These are phyloP conservation scores for Pedionomus torquatus DNA, from an alignment of 2,113 vertebrate species.

Conservation along the genomic window DNA sequence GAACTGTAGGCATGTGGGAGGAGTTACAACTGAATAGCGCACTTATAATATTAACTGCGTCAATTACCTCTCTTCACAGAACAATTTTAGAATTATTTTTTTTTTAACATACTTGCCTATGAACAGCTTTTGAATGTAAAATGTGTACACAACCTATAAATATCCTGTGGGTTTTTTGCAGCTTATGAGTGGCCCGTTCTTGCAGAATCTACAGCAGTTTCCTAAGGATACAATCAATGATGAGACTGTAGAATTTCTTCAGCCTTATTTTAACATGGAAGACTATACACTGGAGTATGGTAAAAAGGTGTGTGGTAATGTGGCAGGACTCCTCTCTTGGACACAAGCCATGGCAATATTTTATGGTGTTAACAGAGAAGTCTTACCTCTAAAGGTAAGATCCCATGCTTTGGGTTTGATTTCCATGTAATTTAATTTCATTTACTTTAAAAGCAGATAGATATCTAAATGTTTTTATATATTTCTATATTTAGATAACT, in stretches of 20 bases:
- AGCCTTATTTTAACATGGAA: conserved; percentile 82
- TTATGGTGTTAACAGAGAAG: conserved; percentile 79
- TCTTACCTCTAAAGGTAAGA: conserved; percentile 82
- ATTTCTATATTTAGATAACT: no score
- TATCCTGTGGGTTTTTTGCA: conserved; percentile 46
- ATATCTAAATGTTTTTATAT: no score
- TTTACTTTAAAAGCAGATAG: background rate
- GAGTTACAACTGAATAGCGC: background rate
- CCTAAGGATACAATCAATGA: conserved; percentile 81
- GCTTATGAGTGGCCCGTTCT: conserved; percentile 84
- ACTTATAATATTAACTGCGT: background rate
- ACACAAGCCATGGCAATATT: conserved; percentile 80
- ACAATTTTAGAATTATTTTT: background rate
- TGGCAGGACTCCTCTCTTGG: conserved; percentile 82
- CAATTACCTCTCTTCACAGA: background rate
- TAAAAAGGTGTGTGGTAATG: conserved; percentile 82
- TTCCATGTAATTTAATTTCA: background rate
- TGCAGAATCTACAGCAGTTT: conserved; percentile 79
- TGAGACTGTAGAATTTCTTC: conserved; percentile 79
- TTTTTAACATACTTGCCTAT: background rate
- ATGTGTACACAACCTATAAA: background rate
- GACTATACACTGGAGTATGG: conserved; percentile 76
- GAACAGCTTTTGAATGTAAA: background rate
- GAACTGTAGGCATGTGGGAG: background rate
- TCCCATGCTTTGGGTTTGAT: background rate